Evolutionary conservation across 1,140 invertebrate genomes (phyloP).

Genomic region (Leptestheria dahalacensis): DNA sequence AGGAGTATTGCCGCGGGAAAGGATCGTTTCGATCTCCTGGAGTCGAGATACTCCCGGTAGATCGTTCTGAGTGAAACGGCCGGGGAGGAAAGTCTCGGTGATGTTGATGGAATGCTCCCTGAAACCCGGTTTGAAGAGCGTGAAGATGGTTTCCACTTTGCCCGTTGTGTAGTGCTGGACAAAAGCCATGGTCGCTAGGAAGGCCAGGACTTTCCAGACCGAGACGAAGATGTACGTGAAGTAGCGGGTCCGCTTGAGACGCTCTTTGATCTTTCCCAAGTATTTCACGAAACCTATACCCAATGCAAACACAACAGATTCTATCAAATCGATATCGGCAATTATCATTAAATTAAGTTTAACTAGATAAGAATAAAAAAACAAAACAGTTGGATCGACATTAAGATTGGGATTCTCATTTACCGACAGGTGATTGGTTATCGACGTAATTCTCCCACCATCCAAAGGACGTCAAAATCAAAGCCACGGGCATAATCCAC

Average conservation of each 20-base stretch:
- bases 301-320: background rate
- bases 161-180: constrained; percentile 58
- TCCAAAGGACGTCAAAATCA: constrained; percentile 70
- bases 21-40: constrained; percentile 21
- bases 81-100: constrained; percentile 38
- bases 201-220: constrained; percentile 69
- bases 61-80: constrained; percentile 13
- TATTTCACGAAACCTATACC: constrained; percentile 53
- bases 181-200: constrained; percentile 54
- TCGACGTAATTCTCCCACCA: constrained; percentile 97
- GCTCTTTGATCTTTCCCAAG: constrained; percentile 65
- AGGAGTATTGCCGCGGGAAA: constrained; percentile 50
- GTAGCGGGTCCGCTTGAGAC: constrained; percentile 61
- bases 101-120: constrained; percentile 60
- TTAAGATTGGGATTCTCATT: constrained; percentile 19
- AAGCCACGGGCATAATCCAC: constrained; percentile 69
- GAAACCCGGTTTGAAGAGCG: constrained; percentile 55
- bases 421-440: constrained; percentile 56
- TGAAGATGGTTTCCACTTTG: constrained; percentile 59
- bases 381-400: too few relatives aligned
- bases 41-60: constrained; percentile 19
- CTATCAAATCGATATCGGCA: background rate
- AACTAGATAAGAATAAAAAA: too few relatives aligned
- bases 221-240: constrained; percentile 79
- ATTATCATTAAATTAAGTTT: too few relatives aligned